phyloP scores from a whole-genome alignment of 2,113 vertebrate species.

The Vidua chalybeata region DNA sequence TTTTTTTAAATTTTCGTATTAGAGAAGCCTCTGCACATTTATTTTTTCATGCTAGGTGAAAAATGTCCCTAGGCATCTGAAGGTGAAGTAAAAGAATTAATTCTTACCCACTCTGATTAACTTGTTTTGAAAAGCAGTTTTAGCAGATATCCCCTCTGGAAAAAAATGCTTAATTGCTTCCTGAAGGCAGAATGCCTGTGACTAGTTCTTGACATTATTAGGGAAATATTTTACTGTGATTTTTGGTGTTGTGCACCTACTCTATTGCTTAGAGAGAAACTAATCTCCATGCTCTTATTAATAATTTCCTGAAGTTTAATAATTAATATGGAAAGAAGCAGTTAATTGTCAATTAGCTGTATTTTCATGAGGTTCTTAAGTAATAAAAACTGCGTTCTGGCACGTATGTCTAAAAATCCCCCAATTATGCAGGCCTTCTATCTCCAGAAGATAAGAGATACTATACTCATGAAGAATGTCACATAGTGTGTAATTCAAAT shows the following conservation, averaged over 20 bases:
- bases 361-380: constrained; percentile 17
- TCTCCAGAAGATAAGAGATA: neutral
- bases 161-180: constrained; percentile 24
- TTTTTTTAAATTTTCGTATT: neutral
- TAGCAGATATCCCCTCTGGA: constrained; percentile 1
- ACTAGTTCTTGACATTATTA: constrained; percentile 9
- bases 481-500: neutral
- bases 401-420: neutral
- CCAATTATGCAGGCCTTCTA: neutral
- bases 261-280: neutral
- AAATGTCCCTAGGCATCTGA: neutral
- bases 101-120: constrained; percentile 27
- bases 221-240: neutral
- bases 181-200: neutral
- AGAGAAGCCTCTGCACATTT: neutral
- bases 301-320: constrained; percentile 22
- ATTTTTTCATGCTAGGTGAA: neutral
- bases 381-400: neutral
- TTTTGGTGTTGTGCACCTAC: neutral
- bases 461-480: neutral
- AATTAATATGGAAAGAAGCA: constrained; percentile 25
- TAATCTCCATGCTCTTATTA: neutral
- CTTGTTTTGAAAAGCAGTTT: constrained; percentile 15
- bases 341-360: neutral
- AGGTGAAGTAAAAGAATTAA: constrained; percentile 20